Evolutionary conservation across 2,888 invertebrate species (phyloP).

Genomic region (Nephrocerus scutellatus): DNA sequence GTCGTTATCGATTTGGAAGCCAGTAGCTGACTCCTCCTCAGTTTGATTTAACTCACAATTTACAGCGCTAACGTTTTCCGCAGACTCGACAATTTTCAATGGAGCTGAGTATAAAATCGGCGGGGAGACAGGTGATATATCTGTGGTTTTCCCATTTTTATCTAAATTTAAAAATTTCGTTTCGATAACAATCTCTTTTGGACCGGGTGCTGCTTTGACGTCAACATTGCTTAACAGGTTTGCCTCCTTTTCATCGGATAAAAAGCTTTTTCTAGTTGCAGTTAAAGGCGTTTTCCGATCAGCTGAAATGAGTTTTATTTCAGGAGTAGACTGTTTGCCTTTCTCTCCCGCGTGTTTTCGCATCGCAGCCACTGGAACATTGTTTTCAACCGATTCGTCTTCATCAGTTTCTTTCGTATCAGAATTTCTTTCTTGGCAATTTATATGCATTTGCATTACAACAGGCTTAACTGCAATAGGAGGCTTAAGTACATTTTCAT

Average conservation of each 20-base stretch:
- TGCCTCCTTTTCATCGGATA: too few species aligned
- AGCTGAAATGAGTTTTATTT: constrained; percentile 4
- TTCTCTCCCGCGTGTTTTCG: constrained; percentile 13
- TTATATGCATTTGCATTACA: too few species aligned
- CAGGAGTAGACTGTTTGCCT: constrained; percentile 11
- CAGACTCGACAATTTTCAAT: constrained; percentile 14
- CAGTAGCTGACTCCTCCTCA: not conserved
- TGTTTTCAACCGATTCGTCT: too few species aligned
- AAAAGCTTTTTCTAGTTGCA: constrained; percentile 7
- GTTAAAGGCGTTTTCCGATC: constrained; percentile 2
- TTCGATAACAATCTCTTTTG: constrained; percentile 12
- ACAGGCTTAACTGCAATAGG: constrained; percentile 18
- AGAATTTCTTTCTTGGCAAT: too few species aligned
- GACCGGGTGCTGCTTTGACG: too few species aligned
- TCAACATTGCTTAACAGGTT: too few species aligned
- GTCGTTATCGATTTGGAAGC: too few species aligned
- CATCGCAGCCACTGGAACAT: too few species aligned
- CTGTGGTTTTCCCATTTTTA: constrained; percentile 12
- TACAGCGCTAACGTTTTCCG: constrained; percentile 19
- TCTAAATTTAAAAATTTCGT: constrained; percentile 13
- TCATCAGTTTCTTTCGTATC: constrained; percentile 11
- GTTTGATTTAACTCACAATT: constrained; percentile 18
- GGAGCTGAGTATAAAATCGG: too few species aligned
- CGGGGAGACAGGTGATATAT: constrained; percentile 22
- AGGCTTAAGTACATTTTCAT: constrained; percentile 14